phyloP scores from a whole-genome alignment of 1,140 invertebrate species.

The Papilio helenus region DNA sequence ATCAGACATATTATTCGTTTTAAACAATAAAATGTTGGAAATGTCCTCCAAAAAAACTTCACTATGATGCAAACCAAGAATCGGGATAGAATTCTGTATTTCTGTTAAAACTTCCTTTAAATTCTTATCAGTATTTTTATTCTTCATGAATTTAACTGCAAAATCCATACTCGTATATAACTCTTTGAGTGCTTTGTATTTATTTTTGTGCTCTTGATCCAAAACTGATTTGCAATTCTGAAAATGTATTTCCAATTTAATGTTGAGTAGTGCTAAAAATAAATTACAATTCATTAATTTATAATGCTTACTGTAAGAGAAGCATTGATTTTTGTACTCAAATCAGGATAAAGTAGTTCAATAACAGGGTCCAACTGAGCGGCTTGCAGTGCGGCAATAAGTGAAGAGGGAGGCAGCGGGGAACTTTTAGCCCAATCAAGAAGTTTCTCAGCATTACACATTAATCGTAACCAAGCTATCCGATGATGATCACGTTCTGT shows the following conservation, averaged over 20 bases:
- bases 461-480: constrained; percentile 61
- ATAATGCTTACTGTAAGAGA: constrained; percentile 57
- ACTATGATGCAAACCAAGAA: constrained; percentile 81
- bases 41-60: constrained; percentile 72
- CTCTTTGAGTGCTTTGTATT: constrained; percentile 76
- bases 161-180: constrained; percentile 79
- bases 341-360: constrained; percentile 62
- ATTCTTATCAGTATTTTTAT: constrained; percentile 56
- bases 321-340: constrained; percentile 50
- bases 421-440: constrained; percentile 63
- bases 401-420: constrained; percentile 58
- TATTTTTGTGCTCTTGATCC: constrained; percentile 73
- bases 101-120: constrained; percentile 63
- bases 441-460: constrained; percentile 53
- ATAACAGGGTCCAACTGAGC: constrained; percentile 68
- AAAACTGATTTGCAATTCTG: constrained; percentile 61
- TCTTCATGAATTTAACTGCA: constrained; percentile 75
- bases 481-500: constrained; percentile 53
- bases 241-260: constrained; percentile 43
- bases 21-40: constrained; percentile 70
- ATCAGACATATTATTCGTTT: constrained; percentile 63
- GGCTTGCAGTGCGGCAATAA: constrained; percentile 58
- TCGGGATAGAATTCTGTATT: constrained; percentile 74
- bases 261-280: neutral
- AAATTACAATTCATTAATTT: neutral